Base-by-base conservation (phyloP, 2,888 invertebrate genomes). In the Tiliacea aurago region DNA sequence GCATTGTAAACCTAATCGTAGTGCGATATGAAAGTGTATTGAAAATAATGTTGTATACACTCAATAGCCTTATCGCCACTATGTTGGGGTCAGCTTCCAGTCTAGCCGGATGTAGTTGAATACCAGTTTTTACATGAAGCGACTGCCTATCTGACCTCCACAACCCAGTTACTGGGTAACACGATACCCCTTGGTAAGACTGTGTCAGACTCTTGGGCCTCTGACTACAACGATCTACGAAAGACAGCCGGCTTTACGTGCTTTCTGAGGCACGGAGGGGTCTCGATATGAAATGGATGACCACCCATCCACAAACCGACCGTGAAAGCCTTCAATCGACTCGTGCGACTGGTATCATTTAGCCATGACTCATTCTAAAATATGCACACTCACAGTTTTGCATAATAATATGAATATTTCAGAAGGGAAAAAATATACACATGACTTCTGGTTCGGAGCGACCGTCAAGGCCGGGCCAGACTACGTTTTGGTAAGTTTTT, bases 371-470 rank as follows among this genome's bases (percentile, higher is more conserved):
- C 11, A n/a, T 23, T 45, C 18, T 43, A 23, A 4, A 43, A 62
- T 62, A 28, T 20, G 43, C n/a, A n/a, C 18, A 7, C 11, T 45
- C 18, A 37, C n/a, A 5, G 59, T 41, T 55, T 37, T 37, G 11
- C 55, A n/a, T 28, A n/a, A n/a, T 37, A 37, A 0, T 55, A n/a
- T 55, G 18, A 37, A 33, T 41, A 63, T 75, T 81, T 23, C 70
- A 82, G 81, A 0, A 15, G 15, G 11, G 0, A 0, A 9, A 4
- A 11, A 2, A 0, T 78, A 84, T 28, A 37, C 1, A 2, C 84
- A 85, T 33, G 73, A 78, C 4, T 82, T 53, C 28, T 85, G 80
- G 86, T 80, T 85, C 4, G 85, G 85, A 58, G 86, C 85, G 7
- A 84, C 83, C 0, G 73, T 85, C 4, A 75, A 74, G 10, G 73